Base-by-base conservation (phyloP, 2,888 invertebrate genomes). In the Trachelus iudaicus region DNA sequence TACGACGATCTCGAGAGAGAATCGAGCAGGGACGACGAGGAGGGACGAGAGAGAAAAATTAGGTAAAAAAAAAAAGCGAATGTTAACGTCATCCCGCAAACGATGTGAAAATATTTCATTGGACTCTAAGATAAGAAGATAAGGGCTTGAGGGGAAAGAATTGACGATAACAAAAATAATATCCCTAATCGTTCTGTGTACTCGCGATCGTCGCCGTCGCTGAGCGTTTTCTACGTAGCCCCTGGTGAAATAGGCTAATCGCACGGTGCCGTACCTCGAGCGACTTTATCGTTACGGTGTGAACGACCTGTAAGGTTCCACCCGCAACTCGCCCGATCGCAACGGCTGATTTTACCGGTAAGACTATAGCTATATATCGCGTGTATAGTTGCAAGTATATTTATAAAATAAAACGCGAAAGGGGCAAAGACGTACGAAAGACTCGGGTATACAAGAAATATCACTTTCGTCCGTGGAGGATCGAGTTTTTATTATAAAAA, bases 221-320 rank as follows among this genome's bases (percentile, higher is more conserved):
- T 71, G 73, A 34, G 2, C 56, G 23, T 23, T 56, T 56, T 40
- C 76, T 69, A 76, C 73, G 78, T 79, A 69, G 73, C 75, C 68
- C 75, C 73, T 78, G 56, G 56, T 34, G 15, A 77, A 77, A 77
- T 75, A 75, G 77, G 77, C 75, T 77, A 77, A 77, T 77, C 77
- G 77, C 71, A 23, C 11, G 1, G 9, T 9, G 37, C 23, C 34
- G 35, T 15, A 23, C 40, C 13, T n/a, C 69, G 69, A 33, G 30
- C 75, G 68, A 34, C 34, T 35, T 15, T 71, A 71, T 35, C 75
- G 30, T 56, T 33, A 56, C 73, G 80, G 76, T 81, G 83, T 83
- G 80, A 83, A 82, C 77, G 82, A 83, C 79, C 83, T 82, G 80
- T 12, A 37, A 75, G 69, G 35, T 75, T 37, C 34, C 69, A 75